Base-by-base conservation (phyloP, 2,113 vertebrate species). In the Chionodraco myersi region DNA sequence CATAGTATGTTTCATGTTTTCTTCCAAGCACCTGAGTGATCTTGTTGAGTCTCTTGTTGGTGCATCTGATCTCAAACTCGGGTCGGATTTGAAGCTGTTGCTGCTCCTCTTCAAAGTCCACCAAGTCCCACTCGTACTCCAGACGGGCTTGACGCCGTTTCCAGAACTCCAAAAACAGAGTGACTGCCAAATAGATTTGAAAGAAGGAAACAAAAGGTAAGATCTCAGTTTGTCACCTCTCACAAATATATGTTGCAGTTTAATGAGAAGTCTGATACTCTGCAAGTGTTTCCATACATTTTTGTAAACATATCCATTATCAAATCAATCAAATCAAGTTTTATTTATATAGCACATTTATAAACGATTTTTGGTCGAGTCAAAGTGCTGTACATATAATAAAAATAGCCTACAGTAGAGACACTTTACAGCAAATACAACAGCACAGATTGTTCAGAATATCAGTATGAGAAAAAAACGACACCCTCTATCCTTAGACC, bases 121-220 rank as follows among this genome's bases (percentile, higher is more conserved):
- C 97, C 91, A 99, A 90, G 88, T 99, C 98, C 97, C 98, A 99
- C 64, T 99, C 96, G 0, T 98, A 99, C 85, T 96, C 96, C 58
- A 99, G 93, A 16, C 95, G 95, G 15, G 97, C 97, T 86, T 99
- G 97, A 2, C 97, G 89, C 2, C 97, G 95, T 88, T 99, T 99
- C 98, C 98, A 99, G 75, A 98, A 96, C 94, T 99, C 97, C 96
- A 99, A 84, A 87, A 99, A 99, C 65, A 99, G 91, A 0, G 98
- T 99, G 41, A 99, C 98, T 99, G 64, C 23, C 6, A 60, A 57
- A 30, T 18, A 21, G 41, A 47, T 21, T 41, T 16, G 7, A 45
- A 6, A 49, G 61, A 64, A 63, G 4, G 11, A 51, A 13, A 78
- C 34, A 30, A 21, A 53, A 36, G 13, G 16, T 21, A 23, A 66